A percentile compares a stretch with the other conserved stretches of the same genome.
phyloP scores from a whole-genome alignment of 2,113 vertebrate genomes.

The Gallinago media region DNA sequence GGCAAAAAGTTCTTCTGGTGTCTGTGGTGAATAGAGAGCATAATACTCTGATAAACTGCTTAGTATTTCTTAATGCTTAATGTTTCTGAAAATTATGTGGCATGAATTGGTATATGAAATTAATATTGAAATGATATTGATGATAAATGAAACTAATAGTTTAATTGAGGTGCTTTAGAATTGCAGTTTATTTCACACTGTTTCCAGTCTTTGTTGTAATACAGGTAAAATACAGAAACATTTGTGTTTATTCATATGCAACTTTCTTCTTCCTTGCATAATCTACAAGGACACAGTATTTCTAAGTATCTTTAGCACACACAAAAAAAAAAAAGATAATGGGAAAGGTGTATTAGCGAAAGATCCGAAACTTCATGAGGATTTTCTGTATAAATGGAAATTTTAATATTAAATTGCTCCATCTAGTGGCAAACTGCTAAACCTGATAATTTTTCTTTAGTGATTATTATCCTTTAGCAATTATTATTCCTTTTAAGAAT shows the following conservation, averaged over 20 bases:
- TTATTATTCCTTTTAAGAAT: neutral
- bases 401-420: slow-evolving; percentile 79
- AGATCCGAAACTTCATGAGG: neutral
- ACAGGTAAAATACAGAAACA: neutral
- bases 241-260: neutral
- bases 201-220: neutral
- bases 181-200: neutral
- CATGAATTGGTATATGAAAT: neutral
- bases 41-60: neutral
- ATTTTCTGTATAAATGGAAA: slow-evolving; percentile 26
- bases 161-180: neutral
- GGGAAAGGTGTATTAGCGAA: neutral
- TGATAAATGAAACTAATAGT: neutral
- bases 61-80: neutral
- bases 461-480: neutral
- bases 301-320: neutral
- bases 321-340: neutral
- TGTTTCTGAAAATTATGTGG: neutral
- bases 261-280: neutral
- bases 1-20: neutral
- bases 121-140: too few relatives aligned
- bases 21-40: neutral
- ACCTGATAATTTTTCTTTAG: neutral
- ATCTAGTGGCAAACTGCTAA: slow-evolving; percentile 77
- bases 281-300: neutral